Evolutionary conservation across 37 sponge, comb jelly and placozoan species (phyloP).

Genomic region (Mnemiopsis leidyi): DNA sequence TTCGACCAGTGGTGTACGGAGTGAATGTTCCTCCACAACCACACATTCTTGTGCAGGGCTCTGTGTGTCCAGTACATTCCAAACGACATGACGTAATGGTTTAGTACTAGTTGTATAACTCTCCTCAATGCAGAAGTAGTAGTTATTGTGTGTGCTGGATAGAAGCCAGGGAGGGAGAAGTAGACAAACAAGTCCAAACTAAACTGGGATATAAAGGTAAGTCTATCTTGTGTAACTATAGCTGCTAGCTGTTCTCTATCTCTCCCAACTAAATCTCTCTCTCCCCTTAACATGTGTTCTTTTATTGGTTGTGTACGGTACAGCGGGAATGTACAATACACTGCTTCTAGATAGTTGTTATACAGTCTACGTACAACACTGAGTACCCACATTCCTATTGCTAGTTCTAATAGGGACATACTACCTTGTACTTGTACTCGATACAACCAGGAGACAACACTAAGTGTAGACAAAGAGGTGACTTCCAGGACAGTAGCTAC

Average conservation of each 20-base stretch:
- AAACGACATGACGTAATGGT: background rate
- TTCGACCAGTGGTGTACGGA: background rate
- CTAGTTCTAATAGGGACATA: background rate
- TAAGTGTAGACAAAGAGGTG: background rate
- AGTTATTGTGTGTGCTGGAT: background rate
- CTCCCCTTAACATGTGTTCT: background rate
- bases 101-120: background rate
- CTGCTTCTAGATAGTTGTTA: background rate
- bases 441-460: background rate
- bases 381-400: background rate
- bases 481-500: background rate
- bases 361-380: background rate
- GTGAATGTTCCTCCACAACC: background rate
- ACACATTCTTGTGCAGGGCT: background rate
- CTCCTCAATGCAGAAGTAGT: background rate
- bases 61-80: background rate
- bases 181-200: background rate
- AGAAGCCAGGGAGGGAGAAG: background rate
- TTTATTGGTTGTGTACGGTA: background rate
- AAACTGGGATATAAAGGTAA: background rate
- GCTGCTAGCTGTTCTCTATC: background rate
- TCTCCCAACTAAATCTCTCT: background rate
- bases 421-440: background rate
- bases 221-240: background rate
- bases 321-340: background rate